Base-by-base conservation (phyloP, 1,140 invertebrate species). In the Aleiodes sp. region DNA sequence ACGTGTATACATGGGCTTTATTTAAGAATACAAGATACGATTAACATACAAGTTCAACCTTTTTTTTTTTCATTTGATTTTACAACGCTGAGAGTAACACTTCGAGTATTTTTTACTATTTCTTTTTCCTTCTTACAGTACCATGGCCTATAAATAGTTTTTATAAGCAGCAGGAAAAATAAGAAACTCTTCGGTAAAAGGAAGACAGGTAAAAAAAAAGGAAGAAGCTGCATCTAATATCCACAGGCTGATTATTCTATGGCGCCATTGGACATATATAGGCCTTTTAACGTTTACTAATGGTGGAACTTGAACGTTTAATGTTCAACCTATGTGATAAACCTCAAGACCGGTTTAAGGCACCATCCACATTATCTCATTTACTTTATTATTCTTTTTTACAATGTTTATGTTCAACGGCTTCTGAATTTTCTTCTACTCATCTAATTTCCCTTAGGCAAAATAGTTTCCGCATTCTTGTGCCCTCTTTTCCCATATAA, bases 381-480 rank as follows among this genome's bases (percentile, higher is more conserved):
- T 26, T 16, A 21, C 19, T 24, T 52, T 52, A 24, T 52, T 52
- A n/a, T n/a, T n/a, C 12, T 52, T n/a, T 2, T 52, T 52, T 2
- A 14, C 19, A 43, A 43, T 43, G 21, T 52, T 52, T 52, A 52
- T 52, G 46, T 21, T 21, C 46, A 52, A 24, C 46, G 46, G 46
- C 46, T 52, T 52, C 46, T 52, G 46, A 52, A 52, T 52, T 52
- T 52, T 52, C 46, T 21, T 52, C 46, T 52, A 52, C 26, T 21
- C 46, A 52, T 52, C 46, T 52, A 52, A 52, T 52, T 52, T 52
- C 46, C 46, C 46, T 52, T 8, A 4, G 46, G 46, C 19, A 24
- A 21, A 52, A 52, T 52, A 52, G 46, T 52, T 52, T 52, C 46
- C 46, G 46, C 46, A 52, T 52, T 52, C 46, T 24, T 12, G 16